These are phyloP conservation scores for Holothuria leucospilota DNA, from an alignment of 53 echinoderm and acorn worm genomes.

Conservation along the genomic window DNA sequence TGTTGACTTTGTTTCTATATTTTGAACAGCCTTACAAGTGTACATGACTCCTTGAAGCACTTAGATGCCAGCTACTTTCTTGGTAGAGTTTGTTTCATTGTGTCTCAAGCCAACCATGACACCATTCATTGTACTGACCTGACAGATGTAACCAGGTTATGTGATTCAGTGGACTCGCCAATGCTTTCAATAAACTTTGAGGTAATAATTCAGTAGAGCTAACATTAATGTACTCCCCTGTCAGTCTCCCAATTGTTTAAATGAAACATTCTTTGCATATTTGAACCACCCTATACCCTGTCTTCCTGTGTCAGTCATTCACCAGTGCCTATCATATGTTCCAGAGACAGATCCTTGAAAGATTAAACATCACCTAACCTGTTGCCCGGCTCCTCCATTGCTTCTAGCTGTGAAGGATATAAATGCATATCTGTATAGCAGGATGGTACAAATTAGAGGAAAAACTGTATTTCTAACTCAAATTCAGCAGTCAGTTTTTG, in stretches of 20 bases:
- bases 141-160: conserved; percentile 71
- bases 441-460: too few species aligned
- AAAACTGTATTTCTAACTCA: too few species aligned
- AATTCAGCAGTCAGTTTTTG: too few species aligned
- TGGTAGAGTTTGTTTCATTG: conserved; percentile 80
- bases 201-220: conserved; percentile 20
- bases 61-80: conserved; percentile 82
- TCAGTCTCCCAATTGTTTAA: conserved; percentile 8
- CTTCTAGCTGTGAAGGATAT: too few species aligned
- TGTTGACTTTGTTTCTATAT: too few species aligned
- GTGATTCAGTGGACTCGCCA: conserved; percentile 87
- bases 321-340: too few species aligned
- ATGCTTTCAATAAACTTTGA: conserved; percentile 67
- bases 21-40: conserved; percentile 61
- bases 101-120: conserved; percentile 67
- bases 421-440: too few species aligned
- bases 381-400: too few species aligned
- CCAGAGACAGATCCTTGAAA: too few species aligned
- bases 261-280: not conserved
- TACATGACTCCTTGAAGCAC: conserved; percentile 71
- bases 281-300: not conserved
- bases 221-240: not conserved
- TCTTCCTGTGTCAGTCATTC: too few species aligned
- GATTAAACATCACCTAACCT: too few species aligned
- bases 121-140: conserved; percentile 73